A percentile compares a stretch with the other conserved stretches of the same genome.
These are phyloP conservation scores for Semaprochilodus insignis DNA, from an alignment of 2,797 vertebrate genomes.

Conservation along the genomic window DNA sequence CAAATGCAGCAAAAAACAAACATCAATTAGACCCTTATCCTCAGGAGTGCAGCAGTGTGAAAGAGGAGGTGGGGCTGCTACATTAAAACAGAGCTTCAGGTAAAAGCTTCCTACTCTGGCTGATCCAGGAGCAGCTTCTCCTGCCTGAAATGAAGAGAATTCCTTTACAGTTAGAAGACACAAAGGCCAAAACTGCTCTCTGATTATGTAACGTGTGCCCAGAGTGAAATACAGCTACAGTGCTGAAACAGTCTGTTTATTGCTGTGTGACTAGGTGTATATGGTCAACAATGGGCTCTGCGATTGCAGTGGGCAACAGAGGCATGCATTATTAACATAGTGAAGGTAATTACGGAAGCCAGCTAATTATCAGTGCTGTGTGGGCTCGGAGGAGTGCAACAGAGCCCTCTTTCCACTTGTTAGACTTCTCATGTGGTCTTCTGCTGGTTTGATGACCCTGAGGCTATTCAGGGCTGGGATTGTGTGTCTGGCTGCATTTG, in stretches of 20 bases:
- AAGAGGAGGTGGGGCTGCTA: slow-evolving; percentile 6
- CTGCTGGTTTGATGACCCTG: slow-evolving; percentile 2
- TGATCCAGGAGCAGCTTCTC: not conserved
- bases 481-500: slow-evolving; percentile 6
- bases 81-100: slow-evolving; percentile 13
- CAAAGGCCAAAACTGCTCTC: not conserved
- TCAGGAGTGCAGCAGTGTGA: slow-evolving; percentile 8
- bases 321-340: slow-evolving; percentile 35
- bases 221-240: not conserved
- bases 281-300: slow-evolving; percentile 19
- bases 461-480: slow-evolving; percentile 10
- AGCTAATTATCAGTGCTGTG: slow-evolving; percentile 29
- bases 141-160: not conserved
- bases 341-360: slow-evolving; percentile 30
- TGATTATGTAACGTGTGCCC: not conserved
- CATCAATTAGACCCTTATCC: slow-evolving; percentile 52
- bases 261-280: not conserved
- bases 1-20: slow-evolving; percentile 49
- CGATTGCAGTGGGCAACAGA: slow-evolving; percentile 17
- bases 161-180: not conserved
- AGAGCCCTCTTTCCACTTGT: slow-evolving; percentile 23
- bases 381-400: slow-evolving; percentile 12
- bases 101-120: not conserved
- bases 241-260: not conserved
- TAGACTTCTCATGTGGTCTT: slow-evolving; percentile 38